Conservation (phyloP, 2,797 vertebrate genomes). For the Somateria mollissima region DNA sequence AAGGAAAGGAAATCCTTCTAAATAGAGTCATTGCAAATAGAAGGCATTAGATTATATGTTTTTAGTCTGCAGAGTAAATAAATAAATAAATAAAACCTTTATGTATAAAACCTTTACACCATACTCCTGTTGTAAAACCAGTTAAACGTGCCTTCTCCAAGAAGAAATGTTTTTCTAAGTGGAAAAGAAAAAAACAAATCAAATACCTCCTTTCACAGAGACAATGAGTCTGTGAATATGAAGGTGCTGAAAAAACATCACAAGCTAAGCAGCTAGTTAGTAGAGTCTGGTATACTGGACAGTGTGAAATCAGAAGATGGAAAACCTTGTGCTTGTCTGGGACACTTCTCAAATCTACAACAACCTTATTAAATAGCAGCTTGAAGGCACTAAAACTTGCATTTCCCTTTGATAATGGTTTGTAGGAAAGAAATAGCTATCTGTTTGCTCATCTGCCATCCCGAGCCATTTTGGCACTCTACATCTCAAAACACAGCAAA, state of each 20-base stretch:
- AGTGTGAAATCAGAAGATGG: background rate
- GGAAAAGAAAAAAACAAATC: background rate
- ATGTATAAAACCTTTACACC: background rate
- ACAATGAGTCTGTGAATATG: background rate
- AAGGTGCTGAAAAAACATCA: background rate
- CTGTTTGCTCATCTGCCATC: background rate
- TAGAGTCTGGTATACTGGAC: background rate
- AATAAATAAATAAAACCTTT: background rate
- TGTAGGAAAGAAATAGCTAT: background rate
- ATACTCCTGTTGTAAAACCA: background rate
- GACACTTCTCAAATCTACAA: background rate
- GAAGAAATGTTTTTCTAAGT: background rate
- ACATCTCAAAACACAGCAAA: background rate
- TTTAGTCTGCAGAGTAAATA: background rate
- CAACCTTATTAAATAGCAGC: background rate
- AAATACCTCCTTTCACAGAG: background rate
- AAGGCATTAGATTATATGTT: background rate
- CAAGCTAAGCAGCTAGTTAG: background rate
- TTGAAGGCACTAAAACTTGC: background rate
- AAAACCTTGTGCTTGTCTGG: background rate
- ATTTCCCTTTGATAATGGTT: background rate
- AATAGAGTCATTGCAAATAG: conserved; percentile 16
- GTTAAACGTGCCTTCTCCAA: background rate
- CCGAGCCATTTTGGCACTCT: background rate
- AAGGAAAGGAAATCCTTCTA: background rate